Evolutionary conservation across 2,888 invertebrate genomes (phyloP).

Genomic region (Anthoptus insignis): DNA sequence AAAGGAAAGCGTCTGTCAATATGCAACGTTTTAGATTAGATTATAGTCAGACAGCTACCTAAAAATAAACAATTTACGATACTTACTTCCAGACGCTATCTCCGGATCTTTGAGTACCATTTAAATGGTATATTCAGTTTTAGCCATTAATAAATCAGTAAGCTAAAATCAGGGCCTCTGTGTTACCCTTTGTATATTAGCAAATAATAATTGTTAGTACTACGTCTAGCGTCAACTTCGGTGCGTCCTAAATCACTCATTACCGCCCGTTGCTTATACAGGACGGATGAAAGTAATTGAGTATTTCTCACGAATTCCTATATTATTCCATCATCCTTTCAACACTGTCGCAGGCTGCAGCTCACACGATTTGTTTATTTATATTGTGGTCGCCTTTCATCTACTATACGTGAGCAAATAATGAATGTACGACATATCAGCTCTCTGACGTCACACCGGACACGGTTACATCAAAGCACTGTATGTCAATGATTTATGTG

Average conservation of each 20-base stretch:
- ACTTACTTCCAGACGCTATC: background rate
- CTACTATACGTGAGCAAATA: constrained; percentile 84
- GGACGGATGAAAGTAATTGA: constrained; percentile 60
- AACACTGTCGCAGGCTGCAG: constrained; percentile 66
- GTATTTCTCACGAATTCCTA: constrained; percentile 71
- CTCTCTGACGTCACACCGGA: constrained; percentile 76
- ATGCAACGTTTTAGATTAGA: no score
- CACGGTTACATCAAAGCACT: constrained; percentile 81
- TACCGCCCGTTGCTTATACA: constrained; percentile 46
- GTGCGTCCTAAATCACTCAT: constrained; percentile 51
- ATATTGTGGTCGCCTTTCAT: constrained; percentile 83
- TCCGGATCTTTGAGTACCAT: background rate
- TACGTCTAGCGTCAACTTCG: constrained; percentile 16
- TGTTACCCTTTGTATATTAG: constrained; percentile 31
- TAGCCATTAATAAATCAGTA: constrained; percentile 13
- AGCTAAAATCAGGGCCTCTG: constrained; percentile 13
- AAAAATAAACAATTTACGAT: no score
- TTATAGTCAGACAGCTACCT: no score
- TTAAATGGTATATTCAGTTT: background rate
- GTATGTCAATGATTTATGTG: constrained; percentile 77
- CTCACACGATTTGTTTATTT: constrained; percentile 82
- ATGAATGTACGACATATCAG: constrained; percentile 80
- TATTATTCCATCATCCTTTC: constrained; percentile 75
- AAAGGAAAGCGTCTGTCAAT: no score
- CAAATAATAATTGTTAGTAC: constrained; percentile 34